phyloP scores from a whole-genome alignment of 2,113 vertebrate genomes.

The Colistium nudipinnis region DNA sequence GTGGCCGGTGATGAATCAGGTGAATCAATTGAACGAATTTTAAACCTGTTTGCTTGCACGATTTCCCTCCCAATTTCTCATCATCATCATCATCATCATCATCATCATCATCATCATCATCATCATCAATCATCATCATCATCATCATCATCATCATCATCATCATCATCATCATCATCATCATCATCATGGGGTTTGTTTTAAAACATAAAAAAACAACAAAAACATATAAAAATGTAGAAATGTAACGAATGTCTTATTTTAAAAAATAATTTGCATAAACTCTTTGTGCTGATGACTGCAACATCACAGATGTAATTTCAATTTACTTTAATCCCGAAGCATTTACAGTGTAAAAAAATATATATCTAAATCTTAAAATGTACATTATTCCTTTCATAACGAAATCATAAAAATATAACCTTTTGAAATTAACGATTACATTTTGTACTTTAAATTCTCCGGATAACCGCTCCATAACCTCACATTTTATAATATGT shows the following conservation, averaged over 20 bases:
- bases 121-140: no score
- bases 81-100: constrained; percentile 16
- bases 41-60: constrained; percentile 9
- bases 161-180: no score
- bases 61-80: constrained; percentile 12
- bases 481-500: background rate
- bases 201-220: background rate
- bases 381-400: background rate
- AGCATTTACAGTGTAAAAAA: background rate
- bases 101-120: constrained; percentile 17
- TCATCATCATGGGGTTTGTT: no score
- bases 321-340: background rate
- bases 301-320: background rate
- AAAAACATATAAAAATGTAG: background rate
- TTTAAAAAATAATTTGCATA: background rate
- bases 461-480: background rate
- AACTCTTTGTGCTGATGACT: background rate
- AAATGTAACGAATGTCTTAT: background rate
- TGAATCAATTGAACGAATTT: constrained; percentile 50
- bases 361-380: background rate
- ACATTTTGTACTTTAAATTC: constrained; percentile 1
- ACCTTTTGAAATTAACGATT: background rate
- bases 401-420: background rate
- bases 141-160: no score
- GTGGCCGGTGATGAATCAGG: constrained; percentile 56